phyloP scores from a whole-genome alignment of 2,113 vertebrate genomes.

The Argyrosomus japonicus region DNA sequence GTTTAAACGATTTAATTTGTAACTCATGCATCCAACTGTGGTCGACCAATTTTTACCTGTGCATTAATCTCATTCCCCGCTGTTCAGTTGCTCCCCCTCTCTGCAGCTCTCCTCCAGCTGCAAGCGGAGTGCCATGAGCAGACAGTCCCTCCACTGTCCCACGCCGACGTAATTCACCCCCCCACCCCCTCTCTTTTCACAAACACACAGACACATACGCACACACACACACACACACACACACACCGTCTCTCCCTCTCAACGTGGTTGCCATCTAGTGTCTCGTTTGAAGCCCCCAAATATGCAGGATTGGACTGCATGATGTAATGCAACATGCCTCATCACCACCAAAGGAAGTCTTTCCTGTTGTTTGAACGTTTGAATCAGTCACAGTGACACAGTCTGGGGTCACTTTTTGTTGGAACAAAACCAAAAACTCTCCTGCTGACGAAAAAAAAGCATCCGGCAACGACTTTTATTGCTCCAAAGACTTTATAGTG shows the following conservation, averaged over 20 bases:
- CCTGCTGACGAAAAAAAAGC: background rate
- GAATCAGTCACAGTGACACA: constrained; percentile 16
- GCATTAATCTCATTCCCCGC: constrained; percentile 31
- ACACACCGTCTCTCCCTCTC: constrained; percentile 53
- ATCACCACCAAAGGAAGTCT: constrained; percentile 12
- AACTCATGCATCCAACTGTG: constrained; percentile 48
- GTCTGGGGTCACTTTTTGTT: constrained; percentile 8
- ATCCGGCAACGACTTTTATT: background rate
- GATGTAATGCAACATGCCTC: constrained; percentile 73
- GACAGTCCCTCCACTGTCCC: constrained; percentile 73
- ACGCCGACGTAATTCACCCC: constrained; percentile 74
- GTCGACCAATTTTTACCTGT: constrained; percentile 29
- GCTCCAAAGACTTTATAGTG: background rate
- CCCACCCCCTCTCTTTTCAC: background rate
- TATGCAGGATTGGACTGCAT: constrained; percentile 51
- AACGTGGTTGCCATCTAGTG: constrained; percentile 86
- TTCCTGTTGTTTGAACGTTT: constrained; percentile 17
- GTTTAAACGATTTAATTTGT: constrained; percentile 16
- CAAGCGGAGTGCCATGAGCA: constrained; percentile 68
- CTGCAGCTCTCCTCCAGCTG: constrained; percentile 78
- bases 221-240: background rate
- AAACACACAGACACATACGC: background rate
- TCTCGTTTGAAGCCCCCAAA: constrained; percentile 70
- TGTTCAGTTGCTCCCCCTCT: constrained; percentile 44
- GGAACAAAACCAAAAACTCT: constrained; percentile 1